Base-by-base conservation (phyloP, 2,113 vertebrate species). In the Daubentonia madagascariensis region DNA sequence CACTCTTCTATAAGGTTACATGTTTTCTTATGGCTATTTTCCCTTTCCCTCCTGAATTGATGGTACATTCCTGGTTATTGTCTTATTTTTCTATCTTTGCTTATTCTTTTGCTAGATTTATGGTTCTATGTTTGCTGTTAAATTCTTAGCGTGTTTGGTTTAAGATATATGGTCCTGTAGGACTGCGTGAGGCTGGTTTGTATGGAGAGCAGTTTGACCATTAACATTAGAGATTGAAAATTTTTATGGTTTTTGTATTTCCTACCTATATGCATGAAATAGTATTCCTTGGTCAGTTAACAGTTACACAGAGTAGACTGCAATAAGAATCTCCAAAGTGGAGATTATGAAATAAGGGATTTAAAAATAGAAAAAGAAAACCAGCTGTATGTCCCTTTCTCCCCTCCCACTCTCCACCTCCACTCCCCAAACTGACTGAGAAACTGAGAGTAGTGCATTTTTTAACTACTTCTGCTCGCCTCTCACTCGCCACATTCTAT, bases 361-460 rank as follows among this genome's bases (percentile, higher is more conserved):
- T 96, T 73, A 94, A 81, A 95, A 85, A 97, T 72, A 97, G 91
- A 92, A 95, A 89, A 92, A 90, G 81, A 93, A 93, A 91, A 94
- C 76, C 67, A 70, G 89, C 85, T 48, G 43, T 63, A 45, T 35
- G 54, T 85, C 76, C 72, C 76, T 75, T 94, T 94, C 75, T 80
- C 45, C 30, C 68, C n/a, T 88, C 70, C 81, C 45, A 80, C 81
- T 72, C 75, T 76, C 86, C 48, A 1, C 95, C 90, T 88, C 52
- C 81, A 37, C 37, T 57, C 43, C 73, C 89, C 70, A 85, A 13
- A 96, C 67, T 70, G 72, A 78, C 93, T 79, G 54, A 93, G 87
- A 96, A 89, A 72, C 52, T 65, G 85, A 88, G 93, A 68, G 75
- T 88, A 76, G 72, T 43, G 80, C 75, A 84, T 96, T 91, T 97